Evolutionary conservation across 2,888 invertebrate species (phyloP).

Genomic region (Luperina testacea): DNA sequence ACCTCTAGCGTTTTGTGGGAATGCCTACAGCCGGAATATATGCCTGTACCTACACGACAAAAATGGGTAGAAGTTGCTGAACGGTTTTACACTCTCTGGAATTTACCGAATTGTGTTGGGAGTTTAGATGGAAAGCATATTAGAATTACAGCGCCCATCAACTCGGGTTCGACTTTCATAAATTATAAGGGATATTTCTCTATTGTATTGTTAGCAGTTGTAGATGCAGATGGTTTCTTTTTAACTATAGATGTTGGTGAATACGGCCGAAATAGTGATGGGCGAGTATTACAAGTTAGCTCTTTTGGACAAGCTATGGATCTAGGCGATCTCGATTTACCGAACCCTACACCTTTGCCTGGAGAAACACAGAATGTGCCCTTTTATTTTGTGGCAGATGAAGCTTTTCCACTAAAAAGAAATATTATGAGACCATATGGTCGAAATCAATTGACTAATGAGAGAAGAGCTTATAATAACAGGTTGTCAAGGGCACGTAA

Average conservation of each 20-base stretch:
- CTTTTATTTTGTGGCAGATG: conserved; percentile 58
- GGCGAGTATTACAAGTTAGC: conserved; percentile 59
- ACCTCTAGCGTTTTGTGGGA: conserved; percentile 49
- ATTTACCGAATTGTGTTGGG: conserved; percentile 63
- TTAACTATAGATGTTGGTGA: conserved; percentile 60
- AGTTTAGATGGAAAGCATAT: conserved; percentile 63
- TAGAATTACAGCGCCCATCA: conserved; percentile 52
- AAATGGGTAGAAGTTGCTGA: conserved; percentile 55
- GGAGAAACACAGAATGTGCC: conserved; percentile 52
- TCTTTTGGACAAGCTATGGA: conserved; percentile 55
- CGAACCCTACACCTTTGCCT: conserved; percentile 51
- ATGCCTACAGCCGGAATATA: conserved; percentile 49
- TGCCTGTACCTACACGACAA: conserved; percentile 46
- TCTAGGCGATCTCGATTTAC: conserved; percentile 45
- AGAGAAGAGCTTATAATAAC: conserved; percentile 45
- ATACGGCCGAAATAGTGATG: conserved; percentile 65
- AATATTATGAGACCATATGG: conserved; percentile 48
- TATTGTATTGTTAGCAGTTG: conserved; percentile 29
- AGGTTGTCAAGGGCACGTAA: conserved; percentile 42
- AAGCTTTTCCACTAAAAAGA: conserved; percentile 55
- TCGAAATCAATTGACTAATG: conserved; percentile 45
- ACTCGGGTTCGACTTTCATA: conserved; percentile 55
- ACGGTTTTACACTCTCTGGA: conserved; percentile 56
- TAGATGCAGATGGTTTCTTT: conserved; percentile 63
- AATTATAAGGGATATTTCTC: conserved; percentile 61